These are phyloP conservation scores for Zenarchopterus dispar DNA, from an alignment of 2,797 vertebrate genomes.

Conservation along the genomic window DNA sequence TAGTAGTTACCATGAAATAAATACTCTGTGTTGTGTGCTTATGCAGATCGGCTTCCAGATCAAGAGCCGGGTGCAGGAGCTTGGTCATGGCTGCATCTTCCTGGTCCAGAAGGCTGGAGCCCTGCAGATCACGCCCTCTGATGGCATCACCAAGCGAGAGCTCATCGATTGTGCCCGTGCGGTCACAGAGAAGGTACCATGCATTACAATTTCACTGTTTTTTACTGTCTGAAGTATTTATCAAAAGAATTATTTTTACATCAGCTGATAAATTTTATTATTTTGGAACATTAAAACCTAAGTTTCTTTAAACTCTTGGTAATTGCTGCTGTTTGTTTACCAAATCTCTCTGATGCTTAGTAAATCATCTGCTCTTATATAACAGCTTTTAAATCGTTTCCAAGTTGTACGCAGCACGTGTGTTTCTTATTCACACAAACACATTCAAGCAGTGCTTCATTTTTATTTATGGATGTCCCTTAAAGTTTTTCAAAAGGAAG, in stretches of 20 bases:
- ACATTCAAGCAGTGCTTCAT: too few species aligned
- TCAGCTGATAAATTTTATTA: background rate
- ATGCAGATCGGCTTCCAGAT: conserved; percentile 95
- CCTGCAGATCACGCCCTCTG: conserved; percentile 93
- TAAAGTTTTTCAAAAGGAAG: too few species aligned
- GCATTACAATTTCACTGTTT: background rate
- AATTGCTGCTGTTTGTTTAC: background rate
- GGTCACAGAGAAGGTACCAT: conserved; percentile 94
- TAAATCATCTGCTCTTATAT: too few species aligned
- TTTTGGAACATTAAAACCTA: background rate
- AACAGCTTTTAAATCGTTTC: too few species aligned
- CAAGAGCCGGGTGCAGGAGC: conserved; percentile 92
- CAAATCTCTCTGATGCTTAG: background rate
- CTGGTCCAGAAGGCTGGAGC: conserved; percentile 98
- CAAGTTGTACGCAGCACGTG: too few species aligned
- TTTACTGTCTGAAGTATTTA: background rate
- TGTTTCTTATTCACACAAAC: too few species aligned
- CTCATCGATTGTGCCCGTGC: conserved; percentile 94
- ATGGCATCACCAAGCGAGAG: conserved; percentile 94
- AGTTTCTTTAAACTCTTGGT: background rate
- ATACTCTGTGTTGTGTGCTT: background rate
- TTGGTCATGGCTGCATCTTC: conserved; percentile 96
- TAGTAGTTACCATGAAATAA: background rate
- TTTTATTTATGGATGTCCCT: too few species aligned
- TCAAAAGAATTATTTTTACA: background rate